Evolutionary conservation across 2,797 vertebrate species (phyloP).

Genomic region (Chelonia mydas): DNA sequence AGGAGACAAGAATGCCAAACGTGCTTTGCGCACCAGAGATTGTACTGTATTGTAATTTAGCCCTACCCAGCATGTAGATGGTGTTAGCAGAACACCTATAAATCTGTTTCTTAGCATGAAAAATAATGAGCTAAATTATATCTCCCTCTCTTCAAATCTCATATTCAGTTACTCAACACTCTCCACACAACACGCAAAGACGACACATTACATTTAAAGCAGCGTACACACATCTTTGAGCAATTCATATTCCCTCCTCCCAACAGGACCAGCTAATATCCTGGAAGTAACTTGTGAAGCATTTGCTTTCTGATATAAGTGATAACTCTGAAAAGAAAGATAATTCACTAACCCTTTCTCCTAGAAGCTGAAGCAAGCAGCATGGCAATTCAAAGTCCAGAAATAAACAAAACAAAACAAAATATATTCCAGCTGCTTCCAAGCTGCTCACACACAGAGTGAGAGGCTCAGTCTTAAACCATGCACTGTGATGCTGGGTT

Average conservation of each 20-base stretch:
- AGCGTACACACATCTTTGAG: not conserved
- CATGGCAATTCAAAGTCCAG: not conserved
- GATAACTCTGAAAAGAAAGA: constrained; percentile 37
- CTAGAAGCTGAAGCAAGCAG: constrained; percentile 17
- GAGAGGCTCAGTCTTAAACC: not conserved
- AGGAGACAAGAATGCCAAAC: not conserved
- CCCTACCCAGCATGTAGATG: not conserved
- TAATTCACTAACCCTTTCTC: constrained; percentile 22
- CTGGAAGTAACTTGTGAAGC: not conserved
- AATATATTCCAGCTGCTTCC: not conserved
- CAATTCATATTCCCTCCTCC: not conserved
- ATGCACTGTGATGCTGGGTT: not conserved
- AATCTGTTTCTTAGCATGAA: not conserved
- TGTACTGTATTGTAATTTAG: not conserved
- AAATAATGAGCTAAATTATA: not conserved
- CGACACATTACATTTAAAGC: not conserved
- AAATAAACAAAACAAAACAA: not conserved
- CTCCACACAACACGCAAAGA: not conserved
- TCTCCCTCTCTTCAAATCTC: not conserved
- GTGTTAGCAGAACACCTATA: not conserved
- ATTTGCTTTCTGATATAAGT: constrained; percentile 10
- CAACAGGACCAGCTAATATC: not conserved
- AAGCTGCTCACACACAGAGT: not conserved
- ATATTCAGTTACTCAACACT: not conserved
- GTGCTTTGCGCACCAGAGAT: not conserved